phyloP scores from a whole-genome alignment of 1,140 invertebrate species.

The Diploscapter pachys region DNA sequence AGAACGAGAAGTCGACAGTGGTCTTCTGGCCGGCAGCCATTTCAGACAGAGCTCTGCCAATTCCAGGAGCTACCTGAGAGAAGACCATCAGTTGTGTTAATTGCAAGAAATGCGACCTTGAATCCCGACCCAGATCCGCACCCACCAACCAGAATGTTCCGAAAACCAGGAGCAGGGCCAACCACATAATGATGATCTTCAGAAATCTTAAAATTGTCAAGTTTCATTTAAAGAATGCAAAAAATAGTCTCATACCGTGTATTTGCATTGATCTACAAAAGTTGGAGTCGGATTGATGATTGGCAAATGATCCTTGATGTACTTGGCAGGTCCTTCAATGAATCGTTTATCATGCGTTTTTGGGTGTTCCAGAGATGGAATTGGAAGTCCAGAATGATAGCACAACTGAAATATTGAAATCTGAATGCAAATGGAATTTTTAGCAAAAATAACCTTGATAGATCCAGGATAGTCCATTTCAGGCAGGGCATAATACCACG shows the following conservation, averaged over 20 bases:
- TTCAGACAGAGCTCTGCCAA: constrained; percentile 25
- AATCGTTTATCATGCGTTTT: constrained; percentile 4
- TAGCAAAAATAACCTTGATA: constrained; percentile 11
- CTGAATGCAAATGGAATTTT: not conserved
- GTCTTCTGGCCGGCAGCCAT: constrained; percentile 29
- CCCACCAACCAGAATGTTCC: constrained; percentile 25
- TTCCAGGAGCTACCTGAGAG: constrained; percentile 25
- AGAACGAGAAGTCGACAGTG: constrained; percentile 26
- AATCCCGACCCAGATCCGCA: constrained; percentile 28
- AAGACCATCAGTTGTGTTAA: not conserved
- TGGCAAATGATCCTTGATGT: constrained; percentile 20
- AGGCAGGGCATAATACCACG: constrained; percentile 8
- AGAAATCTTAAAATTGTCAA: constrained; percentile 7
- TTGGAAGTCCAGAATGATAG: constrained; percentile 17
- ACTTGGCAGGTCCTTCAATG: constrained; percentile 21
- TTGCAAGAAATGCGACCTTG: constrained; percentile 3
- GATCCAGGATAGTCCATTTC: constrained; percentile 22
- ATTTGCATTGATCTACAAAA: constrained; percentile 25
- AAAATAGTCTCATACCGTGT: constrained; percentile 11
- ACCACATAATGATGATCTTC: constrained; percentile 23
- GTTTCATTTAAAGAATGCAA: not conserved
- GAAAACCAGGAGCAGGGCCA: constrained; percentile 15
- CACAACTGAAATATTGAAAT: constrained; percentile 19
- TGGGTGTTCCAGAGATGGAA: not conserved
- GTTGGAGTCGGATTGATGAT: constrained; percentile 10